phyloP scores from a whole-genome alignment of 2,888 invertebrate species.

The Empis stercorea region DNA sequence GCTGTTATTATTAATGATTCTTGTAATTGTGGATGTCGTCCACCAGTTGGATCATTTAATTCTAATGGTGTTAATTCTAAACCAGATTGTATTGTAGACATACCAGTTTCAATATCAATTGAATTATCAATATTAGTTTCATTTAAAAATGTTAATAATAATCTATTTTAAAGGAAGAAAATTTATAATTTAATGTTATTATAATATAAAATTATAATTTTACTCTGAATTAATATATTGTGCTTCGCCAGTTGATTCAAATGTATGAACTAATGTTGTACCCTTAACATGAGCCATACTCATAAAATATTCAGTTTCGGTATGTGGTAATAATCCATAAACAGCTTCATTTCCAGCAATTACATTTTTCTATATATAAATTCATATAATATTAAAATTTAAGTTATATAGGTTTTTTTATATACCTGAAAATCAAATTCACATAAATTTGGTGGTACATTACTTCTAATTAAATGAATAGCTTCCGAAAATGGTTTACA shows the following conservation, averaged over 20 bases:
- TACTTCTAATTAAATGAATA: constrained; percentile 32
- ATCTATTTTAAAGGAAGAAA: constrained; percentile 14
- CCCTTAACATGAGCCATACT: constrained; percentile 33
- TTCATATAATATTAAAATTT: not conserved
- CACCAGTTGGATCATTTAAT: constrained; percentile 32
- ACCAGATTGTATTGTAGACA: constrained; percentile 25
- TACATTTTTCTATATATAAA: constrained; percentile 24
- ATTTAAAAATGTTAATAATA: constrained; percentile 28
- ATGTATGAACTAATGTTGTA: constrained; percentile 34
- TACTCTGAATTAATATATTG: constrained; percentile 35
- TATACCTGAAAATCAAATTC: constrained; percentile 31
- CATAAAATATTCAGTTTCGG: constrained; percentile 30
- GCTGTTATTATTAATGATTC: constrained; percentile 27
- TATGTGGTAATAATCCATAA: constrained; percentile 30
- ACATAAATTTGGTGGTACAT: constrained; percentile 34
- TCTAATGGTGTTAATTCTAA: constrained; percentile 27
- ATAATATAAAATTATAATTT: too few relatives aligned
- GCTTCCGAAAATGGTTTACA: constrained; percentile 32
- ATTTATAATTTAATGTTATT: not conserved
- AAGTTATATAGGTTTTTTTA: not conserved
- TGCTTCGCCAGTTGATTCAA: constrained; percentile 35
- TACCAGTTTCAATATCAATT: constrained; percentile 34
- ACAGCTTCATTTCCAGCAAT: constrained; percentile 34
- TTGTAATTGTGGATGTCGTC: constrained; percentile 31
- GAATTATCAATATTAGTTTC: constrained; percentile 33